Evolutionary conservation across 2,888 invertebrate species (phyloP).

Genomic region (Zonitis immaculata): DNA sequence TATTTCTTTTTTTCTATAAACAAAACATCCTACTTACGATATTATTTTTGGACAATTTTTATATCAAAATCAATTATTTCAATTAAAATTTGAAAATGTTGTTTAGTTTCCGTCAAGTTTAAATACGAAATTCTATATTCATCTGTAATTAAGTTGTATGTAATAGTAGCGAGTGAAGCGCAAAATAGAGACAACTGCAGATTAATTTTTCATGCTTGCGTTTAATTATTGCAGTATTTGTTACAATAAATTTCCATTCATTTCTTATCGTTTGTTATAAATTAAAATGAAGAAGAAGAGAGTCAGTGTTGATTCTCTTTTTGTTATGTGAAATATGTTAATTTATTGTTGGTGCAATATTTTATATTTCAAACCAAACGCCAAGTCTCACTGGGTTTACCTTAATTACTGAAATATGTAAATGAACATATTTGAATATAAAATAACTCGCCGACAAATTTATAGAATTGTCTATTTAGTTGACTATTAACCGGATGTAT

Average conservation of each 20-base stretch:
- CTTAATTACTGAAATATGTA: constrained; percentile 48
- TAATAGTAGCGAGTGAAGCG: neutral
- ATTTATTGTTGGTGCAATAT: constrained; percentile 37
- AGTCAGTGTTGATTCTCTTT: constrained; percentile 30
- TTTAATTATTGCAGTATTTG: constrained; percentile 31
- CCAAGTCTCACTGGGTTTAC: constrained; percentile 32
- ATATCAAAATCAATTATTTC: too few species aligned
- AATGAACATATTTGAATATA: constrained; percentile 44
- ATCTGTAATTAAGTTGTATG: neutral
- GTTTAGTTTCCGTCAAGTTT: neutral
- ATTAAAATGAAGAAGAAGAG: constrained; percentile 22
- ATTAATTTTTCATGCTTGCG: constrained; percentile 33
- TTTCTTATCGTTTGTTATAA: constrained; percentile 40
- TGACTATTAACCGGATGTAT: constrained; percentile 33
- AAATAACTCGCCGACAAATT: constrained; percentile 37
- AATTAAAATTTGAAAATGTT: too few species aligned
- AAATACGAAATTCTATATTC: neutral
- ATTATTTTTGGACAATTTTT: too few species aligned
- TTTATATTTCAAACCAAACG: constrained; percentile 29
- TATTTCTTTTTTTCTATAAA: too few species aligned
- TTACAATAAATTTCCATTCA: constrained; percentile 35
- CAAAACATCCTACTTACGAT: too few species aligned
- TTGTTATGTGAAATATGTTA: constrained; percentile 33
- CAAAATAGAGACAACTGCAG: constrained; percentile 22
- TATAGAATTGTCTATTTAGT: constrained; percentile 40